These are phyloP conservation scores for Salarias fasciatus DNA, from an alignment of 2,797 vertebrate species.

Conservation along the genomic window DNA sequence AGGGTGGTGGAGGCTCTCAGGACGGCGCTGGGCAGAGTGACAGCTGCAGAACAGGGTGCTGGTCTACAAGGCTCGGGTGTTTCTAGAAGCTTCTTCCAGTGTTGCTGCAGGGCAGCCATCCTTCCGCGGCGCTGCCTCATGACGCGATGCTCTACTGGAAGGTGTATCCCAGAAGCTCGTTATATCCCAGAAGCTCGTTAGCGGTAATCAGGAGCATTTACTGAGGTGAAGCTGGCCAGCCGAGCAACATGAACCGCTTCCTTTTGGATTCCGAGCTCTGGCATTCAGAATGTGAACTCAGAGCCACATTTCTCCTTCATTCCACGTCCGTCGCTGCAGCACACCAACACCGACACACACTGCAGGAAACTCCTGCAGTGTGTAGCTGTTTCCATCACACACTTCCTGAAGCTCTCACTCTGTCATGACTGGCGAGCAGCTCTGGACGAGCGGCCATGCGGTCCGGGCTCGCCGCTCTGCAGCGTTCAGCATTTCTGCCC, in stretches of 20 bases:
- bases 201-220: slow-evolving; percentile 72
- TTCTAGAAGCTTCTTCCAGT: slow-evolving; percentile 59
- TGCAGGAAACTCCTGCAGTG: neutral
- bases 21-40: no score
- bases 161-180: slow-evolving; percentile 57
- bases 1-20: no score
- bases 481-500: no score
- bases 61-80: slow-evolving; percentile 53
- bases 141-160: slow-evolving; percentile 62
- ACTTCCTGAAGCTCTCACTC: neutral
- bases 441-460: neutral
- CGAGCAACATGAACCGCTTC: slow-evolving; percentile 70
- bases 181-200: no score
- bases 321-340: slow-evolving; percentile 39
- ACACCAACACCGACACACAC: no score
- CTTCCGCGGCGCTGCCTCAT: slow-evolving; percentile 27
- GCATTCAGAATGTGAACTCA: slow-evolving; percentile 56
- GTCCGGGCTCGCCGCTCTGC: no score
- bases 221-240: slow-evolving; percentile 42
- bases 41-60: slow-evolving; percentile 46
- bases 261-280: slow-evolving; percentile 56
- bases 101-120: slow-evolving; percentile 51
- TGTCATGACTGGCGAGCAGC: neutral
- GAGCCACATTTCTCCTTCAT: slow-evolving; percentile 39
- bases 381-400: neutral